A percentile compares a stretch with the other conserved stretches of the same genome.
Evolutionary conservation across 2,888 invertebrate genomes (phyloP).

Genomic region (Patella pellucida): DNA sequence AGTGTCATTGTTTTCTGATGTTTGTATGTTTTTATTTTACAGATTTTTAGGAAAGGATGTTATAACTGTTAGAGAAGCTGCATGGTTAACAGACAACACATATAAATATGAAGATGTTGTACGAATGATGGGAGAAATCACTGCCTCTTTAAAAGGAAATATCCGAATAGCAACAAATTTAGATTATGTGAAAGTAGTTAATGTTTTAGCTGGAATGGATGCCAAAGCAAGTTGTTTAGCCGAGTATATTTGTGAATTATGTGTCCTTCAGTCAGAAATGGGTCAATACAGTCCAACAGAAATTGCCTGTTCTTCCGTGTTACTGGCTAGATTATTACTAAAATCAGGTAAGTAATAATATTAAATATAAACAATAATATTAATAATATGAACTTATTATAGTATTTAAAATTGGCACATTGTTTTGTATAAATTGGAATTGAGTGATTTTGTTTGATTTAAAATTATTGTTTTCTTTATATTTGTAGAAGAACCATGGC

Average conservation of each 20-base stretch:
- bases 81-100: constrained; percentile 70
- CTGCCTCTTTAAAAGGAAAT: constrained; percentile 62
- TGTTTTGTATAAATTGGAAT: background rate
- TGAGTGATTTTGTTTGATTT: background rate
- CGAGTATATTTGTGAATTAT: constrained; percentile 66
- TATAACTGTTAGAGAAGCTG: constrained; percentile 68
- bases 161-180: constrained; percentile 60
- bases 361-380: background rate
- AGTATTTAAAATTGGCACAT: background rate
- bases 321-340: constrained; percentile 59
- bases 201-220: constrained; percentile 41
- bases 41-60: constrained; percentile 67
- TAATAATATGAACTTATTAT: background rate
- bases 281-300: constrained; percentile 62
- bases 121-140: constrained; percentile 69
- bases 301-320: constrained; percentile 63
- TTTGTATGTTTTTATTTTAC: constrained; percentile 26
- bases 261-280: constrained; percentile 66
- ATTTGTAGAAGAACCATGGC: constrained; percentile 59
- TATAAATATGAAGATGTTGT: constrained; percentile 70
- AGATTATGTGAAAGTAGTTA: constrained; percentile 62
- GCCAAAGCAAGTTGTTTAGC: constrained; percentile 51
- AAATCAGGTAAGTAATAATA: constrained; percentile 46
- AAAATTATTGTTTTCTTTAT: constrained; percentile 11
- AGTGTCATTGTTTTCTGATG: background rate